These are phyloP conservation scores for Falco naumanni DNA, from an alignment of 2,797 vertebrate species.

Conservation along the genomic window DNA sequence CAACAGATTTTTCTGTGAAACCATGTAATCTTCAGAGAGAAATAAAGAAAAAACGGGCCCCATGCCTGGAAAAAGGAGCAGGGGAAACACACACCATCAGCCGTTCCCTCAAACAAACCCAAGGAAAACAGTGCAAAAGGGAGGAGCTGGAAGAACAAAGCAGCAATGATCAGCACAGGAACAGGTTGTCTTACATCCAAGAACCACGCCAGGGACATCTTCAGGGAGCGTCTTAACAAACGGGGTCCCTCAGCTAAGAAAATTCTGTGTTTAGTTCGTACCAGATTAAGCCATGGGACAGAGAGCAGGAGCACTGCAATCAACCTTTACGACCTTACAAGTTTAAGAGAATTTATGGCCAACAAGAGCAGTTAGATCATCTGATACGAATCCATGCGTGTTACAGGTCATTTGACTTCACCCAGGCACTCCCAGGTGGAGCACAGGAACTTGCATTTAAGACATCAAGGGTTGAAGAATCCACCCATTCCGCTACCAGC, in stretches of 20 bases:
- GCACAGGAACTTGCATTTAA: not conserved
- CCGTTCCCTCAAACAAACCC: slow-evolving; percentile 7
- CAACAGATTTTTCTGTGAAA: not conserved
- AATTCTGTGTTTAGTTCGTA: not conserved
- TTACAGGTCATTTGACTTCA: slow-evolving; percentile 3
- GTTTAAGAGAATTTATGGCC: not conserved
- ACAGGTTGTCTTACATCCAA: not conserved
- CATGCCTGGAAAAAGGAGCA: not conserved
- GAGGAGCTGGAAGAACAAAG: slow-evolving; percentile 44
- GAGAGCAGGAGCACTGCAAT: not conserved
- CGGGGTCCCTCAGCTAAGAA: not conserved
- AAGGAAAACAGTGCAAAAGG: not conserved
- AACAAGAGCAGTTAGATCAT: not conserved
- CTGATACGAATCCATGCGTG: not conserved
- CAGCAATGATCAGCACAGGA: not conserved
- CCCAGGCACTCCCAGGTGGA: slow-evolving; percentile 2
- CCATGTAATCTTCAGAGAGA: not conserved
- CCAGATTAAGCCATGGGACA: not conserved
- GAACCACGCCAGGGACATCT: not conserved
- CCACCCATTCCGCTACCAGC: not conserved
- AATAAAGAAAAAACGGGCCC: slow-evolving; percentile 16
- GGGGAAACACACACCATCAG: not conserved
- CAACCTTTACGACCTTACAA: not conserved
- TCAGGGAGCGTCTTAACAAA: not conserved
- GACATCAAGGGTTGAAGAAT: not conserved